Percentiles rank a stretch among this genome's conserved stretches.
Conservation (phyloP, 2,797 vertebrate genomes). For the Peromyscus nudipes region DNA sequence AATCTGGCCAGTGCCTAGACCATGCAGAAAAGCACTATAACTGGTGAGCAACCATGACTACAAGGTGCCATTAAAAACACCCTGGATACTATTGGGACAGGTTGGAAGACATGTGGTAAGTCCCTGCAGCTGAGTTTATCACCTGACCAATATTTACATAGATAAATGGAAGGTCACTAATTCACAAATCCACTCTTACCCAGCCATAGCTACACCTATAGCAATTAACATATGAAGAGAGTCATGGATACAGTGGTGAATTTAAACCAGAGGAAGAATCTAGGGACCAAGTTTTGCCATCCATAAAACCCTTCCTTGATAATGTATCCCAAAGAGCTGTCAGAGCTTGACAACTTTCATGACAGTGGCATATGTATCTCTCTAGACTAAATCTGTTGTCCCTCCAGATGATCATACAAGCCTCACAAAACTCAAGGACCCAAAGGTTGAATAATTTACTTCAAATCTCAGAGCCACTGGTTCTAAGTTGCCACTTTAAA, state of each 20-base stretch:
- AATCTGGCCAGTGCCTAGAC: not conserved
- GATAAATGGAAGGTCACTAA: not conserved
- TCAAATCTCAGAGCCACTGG: not conserved
- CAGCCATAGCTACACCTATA: not conserved
- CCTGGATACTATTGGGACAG: not conserved
- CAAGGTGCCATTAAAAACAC: not conserved
- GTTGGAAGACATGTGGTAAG: not conserved
- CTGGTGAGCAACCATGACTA: not conserved
- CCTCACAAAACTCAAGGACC: not conserved
- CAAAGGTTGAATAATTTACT: not conserved
- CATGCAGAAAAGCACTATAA: not conserved
- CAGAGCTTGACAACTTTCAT: not conserved
- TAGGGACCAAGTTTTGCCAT: not conserved
- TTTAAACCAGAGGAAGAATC: not conserved
- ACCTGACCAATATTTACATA: not conserved
- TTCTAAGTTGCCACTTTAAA: not conserved
- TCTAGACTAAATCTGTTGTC: not conserved
- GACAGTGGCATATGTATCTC: not conserved
- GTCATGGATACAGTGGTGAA: not conserved
- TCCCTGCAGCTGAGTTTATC: not conserved
- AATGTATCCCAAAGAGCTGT: not conserved
- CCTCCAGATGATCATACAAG: not conserved
- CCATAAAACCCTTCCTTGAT: not conserved
- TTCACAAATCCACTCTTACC: not conserved
- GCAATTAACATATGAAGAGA: not conserved